Percentiles rank a stretch among this genome's conserved stretches.
Conservation (phyloP, 2,797 vertebrate genomes). For the Semaprochilodus insignis region DNA sequence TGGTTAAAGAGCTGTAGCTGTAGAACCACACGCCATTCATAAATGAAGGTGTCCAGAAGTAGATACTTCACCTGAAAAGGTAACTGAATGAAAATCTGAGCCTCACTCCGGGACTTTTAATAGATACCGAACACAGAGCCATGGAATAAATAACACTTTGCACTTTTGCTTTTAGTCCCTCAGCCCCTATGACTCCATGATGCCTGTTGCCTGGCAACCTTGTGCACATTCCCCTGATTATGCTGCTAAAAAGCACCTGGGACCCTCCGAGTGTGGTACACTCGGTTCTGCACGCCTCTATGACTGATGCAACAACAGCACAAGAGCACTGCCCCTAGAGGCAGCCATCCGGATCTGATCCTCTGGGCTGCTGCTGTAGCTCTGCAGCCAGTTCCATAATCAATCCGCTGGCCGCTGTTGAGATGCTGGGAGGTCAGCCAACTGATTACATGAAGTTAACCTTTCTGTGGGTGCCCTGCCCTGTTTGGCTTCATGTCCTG, state of each 20-base stretch:
- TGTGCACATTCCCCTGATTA: constrained; percentile 14
- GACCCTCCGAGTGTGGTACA: not conserved
- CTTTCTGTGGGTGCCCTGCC: not conserved
- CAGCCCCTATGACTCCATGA: not conserved
- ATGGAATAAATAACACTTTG: not conserved
- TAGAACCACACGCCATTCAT: not conserved
- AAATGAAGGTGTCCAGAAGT: not conserved
- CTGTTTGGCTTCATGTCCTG: constrained; percentile 3
- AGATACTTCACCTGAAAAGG: not conserved
- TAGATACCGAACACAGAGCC: constrained; percentile 34
- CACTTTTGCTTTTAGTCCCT: constrained; percentile 18
- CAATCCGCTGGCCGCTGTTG: not conserved
- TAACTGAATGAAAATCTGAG: constrained; percentile 23
- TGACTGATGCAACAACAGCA: constrained; percentile 14
- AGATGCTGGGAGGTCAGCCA: constrained; percentile 2
- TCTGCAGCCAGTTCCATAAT: constrained; percentile 1
- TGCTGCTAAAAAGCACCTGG: constrained; percentile 8
- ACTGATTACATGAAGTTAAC: constrained; percentile 8
- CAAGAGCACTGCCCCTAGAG: constrained; percentile 14
- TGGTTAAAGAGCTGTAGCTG: not conserved
- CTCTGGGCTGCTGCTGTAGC: not conserved
- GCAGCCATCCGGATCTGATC: not conserved
- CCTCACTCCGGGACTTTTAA: constrained; percentile 16
- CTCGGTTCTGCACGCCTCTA: not conserved
- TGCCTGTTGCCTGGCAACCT: constrained; percentile 27